Evolutionary conservation across 2,797 vertebrate genomes (phyloP).

Genomic region (Sebastes umbrosus): DNA sequence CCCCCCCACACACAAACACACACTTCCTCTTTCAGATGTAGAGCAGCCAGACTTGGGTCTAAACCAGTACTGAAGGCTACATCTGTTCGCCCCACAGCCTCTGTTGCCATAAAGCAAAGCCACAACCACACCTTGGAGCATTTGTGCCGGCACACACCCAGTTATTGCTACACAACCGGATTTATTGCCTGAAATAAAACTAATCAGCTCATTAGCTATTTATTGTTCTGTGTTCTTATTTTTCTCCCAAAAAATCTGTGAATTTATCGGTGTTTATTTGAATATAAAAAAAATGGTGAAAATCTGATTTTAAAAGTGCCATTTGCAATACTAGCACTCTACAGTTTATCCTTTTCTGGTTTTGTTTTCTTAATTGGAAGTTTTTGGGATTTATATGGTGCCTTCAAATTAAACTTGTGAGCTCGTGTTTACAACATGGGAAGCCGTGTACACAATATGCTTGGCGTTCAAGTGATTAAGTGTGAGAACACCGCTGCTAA

Average conservation of each 20-base stretch:
- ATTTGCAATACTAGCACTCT: background rate
- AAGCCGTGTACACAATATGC: too few species aligned
- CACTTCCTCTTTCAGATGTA: conserved; percentile 45
- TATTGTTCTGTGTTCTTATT: background rate
- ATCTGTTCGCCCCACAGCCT: conserved; percentile 53
- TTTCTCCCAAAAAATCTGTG: background rate
- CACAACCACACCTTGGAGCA: conserved; percentile 15
- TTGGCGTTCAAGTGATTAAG: too few species aligned
- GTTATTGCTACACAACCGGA: background rate
- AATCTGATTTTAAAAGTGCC: background rate
- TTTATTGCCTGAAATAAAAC: background rate
- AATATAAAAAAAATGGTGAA: background rate
- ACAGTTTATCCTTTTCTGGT: accelerated
- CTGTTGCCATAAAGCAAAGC: conserved; percentile 12
- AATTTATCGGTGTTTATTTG: background rate
- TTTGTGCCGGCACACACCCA: conserved; percentile 3
- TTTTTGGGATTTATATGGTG: background rate
- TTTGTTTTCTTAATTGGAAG: background rate
- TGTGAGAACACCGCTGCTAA: too few species aligned
- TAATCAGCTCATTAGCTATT: background rate
- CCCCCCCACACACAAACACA: conserved; percentile 21
- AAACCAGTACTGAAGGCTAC: conserved; percentile 55
- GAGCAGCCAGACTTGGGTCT: conserved; percentile 48
- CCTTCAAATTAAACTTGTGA: too few species aligned
- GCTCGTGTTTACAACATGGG: too few species aligned